phyloP scores from a whole-genome alignment of 2,797 vertebrate species.

The Apogon hyalosoma region DNA sequence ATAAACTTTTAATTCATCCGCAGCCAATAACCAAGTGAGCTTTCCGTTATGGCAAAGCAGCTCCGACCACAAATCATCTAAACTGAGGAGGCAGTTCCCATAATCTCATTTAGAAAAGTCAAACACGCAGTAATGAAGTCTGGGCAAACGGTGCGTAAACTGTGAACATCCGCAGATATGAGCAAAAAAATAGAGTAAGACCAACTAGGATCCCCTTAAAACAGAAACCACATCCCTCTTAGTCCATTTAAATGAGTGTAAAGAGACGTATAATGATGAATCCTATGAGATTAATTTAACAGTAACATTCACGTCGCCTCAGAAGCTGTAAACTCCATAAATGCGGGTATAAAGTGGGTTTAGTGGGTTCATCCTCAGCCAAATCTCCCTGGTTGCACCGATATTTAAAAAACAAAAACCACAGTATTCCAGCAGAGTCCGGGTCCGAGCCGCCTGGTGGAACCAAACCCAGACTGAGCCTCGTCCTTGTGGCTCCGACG shows the following conservation, averaged over 20 bases:
- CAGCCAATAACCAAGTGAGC: background rate
- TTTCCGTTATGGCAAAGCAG: too few species aligned
- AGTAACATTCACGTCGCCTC: background rate
- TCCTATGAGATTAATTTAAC: too few species aligned
- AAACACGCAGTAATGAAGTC: background rate
- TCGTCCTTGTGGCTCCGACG: too few species aligned
- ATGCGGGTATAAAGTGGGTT: background rate
- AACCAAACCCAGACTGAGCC: too few species aligned
- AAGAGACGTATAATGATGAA: background rate
- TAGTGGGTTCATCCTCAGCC: conserved; percentile 3
- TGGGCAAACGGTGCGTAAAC: conserved; percentile 30
- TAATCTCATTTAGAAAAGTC: background rate
- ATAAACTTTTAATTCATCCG: conserved; percentile 18
- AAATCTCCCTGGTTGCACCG: background rate
- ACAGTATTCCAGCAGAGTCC: conserved; percentile 40
- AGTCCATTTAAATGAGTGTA: background rate
- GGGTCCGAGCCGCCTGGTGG: conserved; percentile 22
- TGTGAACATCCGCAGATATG: background rate
- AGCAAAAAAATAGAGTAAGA: background rate
- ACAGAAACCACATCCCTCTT: background rate
- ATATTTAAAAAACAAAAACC: background rate
- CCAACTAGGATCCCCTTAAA: background rate
- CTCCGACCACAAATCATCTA: background rate
- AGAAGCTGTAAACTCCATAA: conserved; percentile 14
- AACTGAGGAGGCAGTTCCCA: background rate